Conservation (phyloP, 2,888 invertebrate genomes). For the Monoplex corrugatus region DNA sequence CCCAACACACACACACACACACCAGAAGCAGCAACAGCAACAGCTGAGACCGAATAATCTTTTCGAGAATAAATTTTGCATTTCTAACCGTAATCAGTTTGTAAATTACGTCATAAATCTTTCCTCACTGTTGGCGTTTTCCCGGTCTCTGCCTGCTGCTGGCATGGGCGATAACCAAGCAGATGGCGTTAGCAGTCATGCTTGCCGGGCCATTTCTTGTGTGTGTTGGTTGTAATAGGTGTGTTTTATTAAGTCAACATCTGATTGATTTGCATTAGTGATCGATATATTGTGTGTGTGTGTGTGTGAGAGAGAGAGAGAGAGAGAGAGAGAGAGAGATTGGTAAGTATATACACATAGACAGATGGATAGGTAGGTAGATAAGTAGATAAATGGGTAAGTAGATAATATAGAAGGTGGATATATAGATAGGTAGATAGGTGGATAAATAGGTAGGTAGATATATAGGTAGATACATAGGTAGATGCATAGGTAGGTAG, state of each 20-base stretch:
- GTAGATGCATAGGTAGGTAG: too few relatives aligned
- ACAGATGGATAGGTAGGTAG: not conserved
- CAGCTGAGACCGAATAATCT: not conserved
- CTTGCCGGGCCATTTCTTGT: slow-evolving; percentile 4
- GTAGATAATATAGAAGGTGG: not conserved
- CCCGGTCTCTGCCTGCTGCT: not conserved
- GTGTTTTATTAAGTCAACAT: not conserved
- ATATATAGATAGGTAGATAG: slow-evolving; percentile 1
- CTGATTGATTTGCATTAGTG: not conserved
- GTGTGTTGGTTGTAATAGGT: not conserved
- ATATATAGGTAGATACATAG: not conserved
- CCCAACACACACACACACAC: too few relatives aligned
- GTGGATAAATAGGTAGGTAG: not conserved
- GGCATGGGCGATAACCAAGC: not conserved
- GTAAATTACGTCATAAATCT: slow-evolving; percentile 35
- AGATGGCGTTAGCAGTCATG: not conserved
- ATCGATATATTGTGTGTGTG: not conserved
- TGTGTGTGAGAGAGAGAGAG: not conserved
- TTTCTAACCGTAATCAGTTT: not conserved
- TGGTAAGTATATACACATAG: not conserved
- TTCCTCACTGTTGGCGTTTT: not conserved
- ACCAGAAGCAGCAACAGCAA: too few relatives aligned
- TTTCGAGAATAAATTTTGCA: not conserved
- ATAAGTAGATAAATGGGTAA: not conserved
- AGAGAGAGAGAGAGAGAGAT: not conserved